phyloP scores from a whole-genome alignment of 2,113 vertebrate genomes.

The Azemiops feae region DNA sequence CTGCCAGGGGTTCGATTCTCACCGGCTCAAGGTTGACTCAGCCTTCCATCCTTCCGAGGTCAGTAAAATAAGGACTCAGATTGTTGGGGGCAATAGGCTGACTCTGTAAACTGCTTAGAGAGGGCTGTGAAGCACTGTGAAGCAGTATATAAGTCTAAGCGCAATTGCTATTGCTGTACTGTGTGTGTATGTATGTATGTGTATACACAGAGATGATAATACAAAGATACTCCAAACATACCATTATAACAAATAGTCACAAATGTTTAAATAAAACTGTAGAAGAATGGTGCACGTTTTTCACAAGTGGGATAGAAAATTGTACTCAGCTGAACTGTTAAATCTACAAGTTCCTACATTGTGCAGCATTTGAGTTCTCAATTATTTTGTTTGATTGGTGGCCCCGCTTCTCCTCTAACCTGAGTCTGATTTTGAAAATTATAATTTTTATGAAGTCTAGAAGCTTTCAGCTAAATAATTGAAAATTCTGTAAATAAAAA shows the following conservation, averaged over 20 bases:
- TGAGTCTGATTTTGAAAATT: conserved; percentile 10
- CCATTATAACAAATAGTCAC: not conserved
- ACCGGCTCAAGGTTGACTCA: too few relatives aligned
- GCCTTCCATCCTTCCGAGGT: too few relatives aligned
- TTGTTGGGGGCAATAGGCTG: too few relatives aligned
- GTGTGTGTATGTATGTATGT: not conserved
- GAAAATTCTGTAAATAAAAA: not conserved
- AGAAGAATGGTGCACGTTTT: not conserved
- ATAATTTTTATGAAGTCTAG: conserved; percentile 12
- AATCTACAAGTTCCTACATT: not conserved
- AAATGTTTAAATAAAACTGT: not conserved
- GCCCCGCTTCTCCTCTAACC: conserved; percentile 12
- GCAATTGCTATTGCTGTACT: too few relatives aligned
- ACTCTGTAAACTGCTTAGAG: too few relatives aligned
- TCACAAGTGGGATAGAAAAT: not conserved
- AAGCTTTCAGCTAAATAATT: not conserved
- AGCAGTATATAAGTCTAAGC: too few relatives aligned
- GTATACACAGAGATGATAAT: not conserved
- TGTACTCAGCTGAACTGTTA: not conserved
- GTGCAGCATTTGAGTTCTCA: conserved; percentile 8
- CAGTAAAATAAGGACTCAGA: too few relatives aligned
- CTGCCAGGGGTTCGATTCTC: too few relatives aligned
- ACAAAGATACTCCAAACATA: not conserved
- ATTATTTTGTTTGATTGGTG: conserved; percentile 5
- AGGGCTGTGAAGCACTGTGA: too few relatives aligned